Evolutionary conservation across 2,113 vertebrate genomes (phyloP).

Genomic region (Leucosticte australis): DNA sequence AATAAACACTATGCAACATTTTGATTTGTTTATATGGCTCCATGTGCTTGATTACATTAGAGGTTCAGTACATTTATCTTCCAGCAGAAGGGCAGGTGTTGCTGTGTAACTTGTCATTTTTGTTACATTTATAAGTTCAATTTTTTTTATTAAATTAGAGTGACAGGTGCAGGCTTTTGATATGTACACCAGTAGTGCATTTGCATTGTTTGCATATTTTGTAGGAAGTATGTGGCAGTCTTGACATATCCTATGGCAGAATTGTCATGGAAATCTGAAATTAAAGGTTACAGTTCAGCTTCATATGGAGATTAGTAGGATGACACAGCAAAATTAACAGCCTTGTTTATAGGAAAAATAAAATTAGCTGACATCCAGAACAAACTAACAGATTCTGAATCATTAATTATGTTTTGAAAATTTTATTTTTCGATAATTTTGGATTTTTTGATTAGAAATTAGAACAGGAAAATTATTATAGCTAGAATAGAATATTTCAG

Average conservation of each 20-base stretch:
- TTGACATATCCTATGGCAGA: not conserved
- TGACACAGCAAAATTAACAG: not conserved
- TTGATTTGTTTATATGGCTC: not conserved
- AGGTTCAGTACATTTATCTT: slow-evolving; percentile 8
- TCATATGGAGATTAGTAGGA: not conserved
- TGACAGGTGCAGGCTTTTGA: not conserved
- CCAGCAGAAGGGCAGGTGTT: not conserved
- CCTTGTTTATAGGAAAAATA: not conserved
- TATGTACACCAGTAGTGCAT: not conserved
- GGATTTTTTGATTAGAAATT: not conserved
- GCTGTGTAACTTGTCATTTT: not conserved
- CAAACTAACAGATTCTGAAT: not conserved
- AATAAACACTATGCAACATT: not conserved
- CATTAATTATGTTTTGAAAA: not conserved
- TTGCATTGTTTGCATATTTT: not conserved
- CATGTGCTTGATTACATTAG: slow-evolving; percentile 17
- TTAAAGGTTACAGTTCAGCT: not conserved
- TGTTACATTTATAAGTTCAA: not conserved
- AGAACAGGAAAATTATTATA: not conserved
- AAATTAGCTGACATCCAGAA: not conserved
- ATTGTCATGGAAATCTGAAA: not conserved
- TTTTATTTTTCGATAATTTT: not conserved
- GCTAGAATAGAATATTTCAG: not conserved
- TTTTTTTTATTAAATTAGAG: not conserved
- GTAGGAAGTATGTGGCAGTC: not conserved